These are phyloP conservation scores for Oceanites oceanicus DNA, from an alignment of 2,113 vertebrate species.

Conservation along the genomic window DNA sequence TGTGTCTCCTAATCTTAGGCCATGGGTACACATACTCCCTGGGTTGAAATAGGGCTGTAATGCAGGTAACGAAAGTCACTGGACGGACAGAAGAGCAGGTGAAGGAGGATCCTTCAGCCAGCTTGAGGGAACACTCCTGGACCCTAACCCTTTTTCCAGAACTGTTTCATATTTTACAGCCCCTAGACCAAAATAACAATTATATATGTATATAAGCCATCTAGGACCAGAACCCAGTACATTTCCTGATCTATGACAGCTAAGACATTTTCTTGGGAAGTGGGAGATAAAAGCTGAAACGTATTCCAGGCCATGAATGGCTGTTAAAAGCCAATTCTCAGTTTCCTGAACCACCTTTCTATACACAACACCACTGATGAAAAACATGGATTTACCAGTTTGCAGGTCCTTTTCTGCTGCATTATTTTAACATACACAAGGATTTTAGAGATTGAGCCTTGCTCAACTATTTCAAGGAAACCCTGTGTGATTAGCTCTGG, in stretches of 20 bases:
- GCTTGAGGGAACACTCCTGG: not conserved
- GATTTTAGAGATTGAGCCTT: not conserved
- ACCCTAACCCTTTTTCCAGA: not conserved
- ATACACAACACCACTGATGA: not conserved
- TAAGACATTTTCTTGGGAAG: not conserved
- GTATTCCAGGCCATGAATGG: not conserved
- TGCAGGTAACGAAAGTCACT: accelerated
- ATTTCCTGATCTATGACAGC: not conserved
- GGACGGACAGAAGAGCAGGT: not conserved
- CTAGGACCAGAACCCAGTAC: not conserved
- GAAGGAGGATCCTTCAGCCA: not conserved
- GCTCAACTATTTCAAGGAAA: not conserved
- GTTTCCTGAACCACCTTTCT: not conserved
- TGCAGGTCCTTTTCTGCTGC: not conserved
- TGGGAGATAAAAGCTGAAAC: not conserved
- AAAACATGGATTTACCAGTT: not conserved
- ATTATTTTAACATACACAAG: not conserved
- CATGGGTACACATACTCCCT: not conserved
- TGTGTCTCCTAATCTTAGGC: not conserved
- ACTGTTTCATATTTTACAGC: not conserved
- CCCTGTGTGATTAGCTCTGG: too few species aligned
- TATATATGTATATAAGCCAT: not conserved
- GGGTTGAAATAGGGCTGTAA: accelerated
- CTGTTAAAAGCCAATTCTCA: not conserved
- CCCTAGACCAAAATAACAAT: not conserved